Percentiles rank a stretch among this genome's conserved stretches.
phyloP scores from a whole-genome alignment of 2,797 vertebrate genomes.

The Melanotaenia maccullochi region DNA sequence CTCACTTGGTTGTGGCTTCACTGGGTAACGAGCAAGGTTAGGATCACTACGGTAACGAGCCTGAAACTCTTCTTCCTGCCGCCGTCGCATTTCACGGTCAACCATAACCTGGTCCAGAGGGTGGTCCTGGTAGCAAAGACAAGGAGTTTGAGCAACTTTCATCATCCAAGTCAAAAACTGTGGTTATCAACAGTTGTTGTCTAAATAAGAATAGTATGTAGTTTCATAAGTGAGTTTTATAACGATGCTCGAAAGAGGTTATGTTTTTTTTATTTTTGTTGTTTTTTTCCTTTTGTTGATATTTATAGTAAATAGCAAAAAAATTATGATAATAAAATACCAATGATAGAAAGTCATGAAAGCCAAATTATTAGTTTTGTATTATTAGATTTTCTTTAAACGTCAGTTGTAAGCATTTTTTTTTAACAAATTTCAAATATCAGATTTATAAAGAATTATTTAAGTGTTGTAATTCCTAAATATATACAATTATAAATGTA shows the following conservation, averaged over 20 bases:
- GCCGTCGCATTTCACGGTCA: constrained; percentile 85
- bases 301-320: not conserved
- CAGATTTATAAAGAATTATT: not conserved
- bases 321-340: not conserved
- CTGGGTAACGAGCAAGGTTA: constrained; percentile 93
- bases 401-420: too few relatives aligned
- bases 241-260: too few relatives aligned
- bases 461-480: not conserved
- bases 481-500: not conserved
- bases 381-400: not conserved
- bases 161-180: not conserved
- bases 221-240: not conserved
- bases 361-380: not conserved
- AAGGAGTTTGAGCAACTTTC: not conserved
- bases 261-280: not conserved
- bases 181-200: not conserved
- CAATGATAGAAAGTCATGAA: not conserved
- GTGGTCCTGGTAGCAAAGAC: constrained; percentile 81
- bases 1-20: constrained; percentile 92
- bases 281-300: not conserved
- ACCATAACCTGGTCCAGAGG: constrained; percentile 85
- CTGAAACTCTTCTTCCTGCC: constrained; percentile 91
- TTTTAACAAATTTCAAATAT: not conserved
- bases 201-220: not conserved
- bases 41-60: constrained; percentile 93